A percentile compares a stretch with the other conserved stretches of the same genome.
These are phyloP conservation scores for Papilio elwesi DNA, from an alignment of 2,888 invertebrate species.

Conservation along the genomic window DNA sequence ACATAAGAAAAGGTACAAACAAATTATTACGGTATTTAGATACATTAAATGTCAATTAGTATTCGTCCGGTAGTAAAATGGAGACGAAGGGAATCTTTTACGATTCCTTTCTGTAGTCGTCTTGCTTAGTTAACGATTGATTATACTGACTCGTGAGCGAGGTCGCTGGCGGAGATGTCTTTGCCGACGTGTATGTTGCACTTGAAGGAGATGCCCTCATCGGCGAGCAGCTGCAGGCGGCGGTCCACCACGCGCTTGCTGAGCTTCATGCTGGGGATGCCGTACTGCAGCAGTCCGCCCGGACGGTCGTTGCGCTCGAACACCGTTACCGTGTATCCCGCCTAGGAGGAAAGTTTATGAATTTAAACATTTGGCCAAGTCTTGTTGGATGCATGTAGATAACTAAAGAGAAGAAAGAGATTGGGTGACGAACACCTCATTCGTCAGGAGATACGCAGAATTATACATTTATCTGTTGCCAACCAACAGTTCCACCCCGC, in stretches of 20 bases:
- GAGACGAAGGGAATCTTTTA: no score
- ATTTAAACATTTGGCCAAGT: no score
- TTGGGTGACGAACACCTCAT: no score
- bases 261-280: conserved; percentile 99
- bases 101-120: not conserved
- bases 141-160: conserved; percentile 85
- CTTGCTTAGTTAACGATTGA: not conserved
- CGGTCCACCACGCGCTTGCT: conserved; percentile 96
- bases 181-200: conserved; percentile 96
- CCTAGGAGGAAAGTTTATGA: conserved; percentile 71
- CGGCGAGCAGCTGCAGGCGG: conserved; percentile 92
- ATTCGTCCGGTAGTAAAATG: no score
- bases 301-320: conserved; percentile 98
- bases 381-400: no score
- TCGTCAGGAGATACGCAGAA: no score
- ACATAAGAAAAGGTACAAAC: no score
- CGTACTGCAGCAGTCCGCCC: conserved; percentile 98
- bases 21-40: no score
- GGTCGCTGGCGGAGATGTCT: conserved; percentile 91
- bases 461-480: no score
- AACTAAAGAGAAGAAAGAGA: no score
- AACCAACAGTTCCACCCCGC: no score
- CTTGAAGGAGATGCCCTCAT: conserved; percentile 95
- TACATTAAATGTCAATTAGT: no score
- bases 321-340: conserved; percentile 97